A percentile compares a stretch with the other conserved stretches of the same genome.
These are phyloP conservation scores for Natator depressus DNA, from an alignment of 2,113 vertebrate genomes.

Conservation along the genomic window DNA sequence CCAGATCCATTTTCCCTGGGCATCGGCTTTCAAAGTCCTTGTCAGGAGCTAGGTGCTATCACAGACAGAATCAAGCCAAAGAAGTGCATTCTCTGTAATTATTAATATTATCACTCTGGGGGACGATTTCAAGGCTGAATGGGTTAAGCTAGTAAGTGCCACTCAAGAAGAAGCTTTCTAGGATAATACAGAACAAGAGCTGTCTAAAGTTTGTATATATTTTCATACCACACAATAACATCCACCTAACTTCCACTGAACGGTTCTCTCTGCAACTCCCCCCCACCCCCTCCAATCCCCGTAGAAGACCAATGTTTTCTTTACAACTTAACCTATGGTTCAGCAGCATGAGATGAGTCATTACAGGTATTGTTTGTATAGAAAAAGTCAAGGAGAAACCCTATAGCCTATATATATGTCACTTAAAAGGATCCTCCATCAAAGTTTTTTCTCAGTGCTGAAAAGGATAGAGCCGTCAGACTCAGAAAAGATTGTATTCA, in stretches of 20 bases:
- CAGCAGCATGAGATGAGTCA: not conserved
- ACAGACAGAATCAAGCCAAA: not conserved
- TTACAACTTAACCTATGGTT: slow-evolving; percentile 53
- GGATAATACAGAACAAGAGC: not conserved
- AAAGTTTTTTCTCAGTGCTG: not conserved
- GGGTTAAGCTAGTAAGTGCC: not conserved
- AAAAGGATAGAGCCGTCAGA: not conserved
- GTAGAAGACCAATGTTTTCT: slow-evolving; percentile 25
- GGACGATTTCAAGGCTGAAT: not conserved
- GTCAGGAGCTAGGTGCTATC: fast-evolving
- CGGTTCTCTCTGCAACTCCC: not conserved
- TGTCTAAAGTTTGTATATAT: not conserved
- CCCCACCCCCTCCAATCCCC: not conserved
- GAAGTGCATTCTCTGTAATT: not conserved
- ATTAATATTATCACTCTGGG: not conserved
- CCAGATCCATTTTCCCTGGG: not conserved
- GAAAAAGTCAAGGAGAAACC: slow-evolving; percentile 30
- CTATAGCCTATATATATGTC: not conserved
- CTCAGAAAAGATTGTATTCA: not conserved
- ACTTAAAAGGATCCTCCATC: not conserved
- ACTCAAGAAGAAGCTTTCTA: not conserved
- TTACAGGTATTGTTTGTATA: not conserved
- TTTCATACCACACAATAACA: not conserved
- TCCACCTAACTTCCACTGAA: not conserved
- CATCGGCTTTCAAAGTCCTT: not conserved